phyloP scores from a whole-genome alignment of 1,140 invertebrate species.

The Theocolax elegans region DNA sequence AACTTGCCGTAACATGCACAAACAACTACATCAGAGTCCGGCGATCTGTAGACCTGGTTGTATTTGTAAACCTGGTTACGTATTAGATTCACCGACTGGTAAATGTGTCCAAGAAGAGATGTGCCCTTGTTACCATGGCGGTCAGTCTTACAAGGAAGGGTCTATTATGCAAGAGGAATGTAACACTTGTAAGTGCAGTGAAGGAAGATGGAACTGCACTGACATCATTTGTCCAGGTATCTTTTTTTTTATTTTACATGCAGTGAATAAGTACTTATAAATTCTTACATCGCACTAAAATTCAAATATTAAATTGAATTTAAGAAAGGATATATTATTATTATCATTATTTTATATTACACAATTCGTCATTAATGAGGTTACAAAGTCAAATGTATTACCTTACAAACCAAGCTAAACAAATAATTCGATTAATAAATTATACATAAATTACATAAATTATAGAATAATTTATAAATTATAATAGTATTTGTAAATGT shows the following conservation, averaged over 20 bases:
- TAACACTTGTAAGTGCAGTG: conserved; percentile 79
- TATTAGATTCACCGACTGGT: conserved; percentile 75
- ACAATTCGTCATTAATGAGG: too few relatives aligned
- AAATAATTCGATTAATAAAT: too few relatives aligned
- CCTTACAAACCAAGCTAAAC: too few relatives aligned
- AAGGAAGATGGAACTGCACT: conserved; percentile 78
- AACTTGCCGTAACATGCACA: conserved; percentile 86
- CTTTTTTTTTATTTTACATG: background rate
- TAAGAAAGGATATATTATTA: too few relatives aligned
- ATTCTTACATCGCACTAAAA: too few relatives aligned
- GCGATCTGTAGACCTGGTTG: conserved; percentile 81
- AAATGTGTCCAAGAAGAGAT: conserved; percentile 76
- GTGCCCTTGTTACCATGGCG: conserved; percentile 91
- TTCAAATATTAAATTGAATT: too few relatives aligned
- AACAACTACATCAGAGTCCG: conserved; percentile 59
- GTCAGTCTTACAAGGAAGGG: conserved; percentile 82
- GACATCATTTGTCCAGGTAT: conserved; percentile 68
- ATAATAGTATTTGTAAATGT: too few relatives aligned
- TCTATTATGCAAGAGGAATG: conserved; percentile 82
- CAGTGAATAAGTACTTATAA: background rate
- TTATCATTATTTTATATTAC: too few relatives aligned
- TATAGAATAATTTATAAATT: too few relatives aligned
- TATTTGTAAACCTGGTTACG: conserved; percentile 79
- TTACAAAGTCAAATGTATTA: too few relatives aligned
- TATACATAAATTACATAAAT: too few relatives aligned